phyloP scores from a whole-genome alignment of 1,140 invertebrate species.

The Cherax quadricarinatus region DNA sequence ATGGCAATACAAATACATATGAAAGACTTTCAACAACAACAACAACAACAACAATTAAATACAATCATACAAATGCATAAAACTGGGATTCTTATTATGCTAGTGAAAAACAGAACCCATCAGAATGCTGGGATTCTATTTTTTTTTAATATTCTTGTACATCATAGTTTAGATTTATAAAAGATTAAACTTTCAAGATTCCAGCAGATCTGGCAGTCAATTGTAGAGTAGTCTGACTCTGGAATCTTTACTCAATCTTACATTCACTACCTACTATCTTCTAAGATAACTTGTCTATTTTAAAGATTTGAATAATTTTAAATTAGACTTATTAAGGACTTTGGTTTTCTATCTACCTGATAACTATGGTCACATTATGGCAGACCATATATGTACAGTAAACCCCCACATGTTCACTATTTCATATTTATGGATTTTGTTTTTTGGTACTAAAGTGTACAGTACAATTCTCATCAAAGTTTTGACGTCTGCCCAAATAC shows the following conservation, averaged over 20 bases:
- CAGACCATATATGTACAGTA: too few species aligned
- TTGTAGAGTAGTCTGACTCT: neutral
- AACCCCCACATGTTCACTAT: too few species aligned
- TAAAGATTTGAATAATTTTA: neutral
- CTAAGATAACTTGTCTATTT: neutral
- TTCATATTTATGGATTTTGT: too few species aligned
- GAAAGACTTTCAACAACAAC: conserved; percentile 50
- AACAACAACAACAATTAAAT: conserved; percentile 50
- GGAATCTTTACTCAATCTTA: neutral
- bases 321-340: neutral
- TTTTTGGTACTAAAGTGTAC: too few species aligned
- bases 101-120: conserved; percentile 3
- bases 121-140: neutral
- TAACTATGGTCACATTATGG: neutral
- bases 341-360: neutral
- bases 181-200: conserved; percentile 9
- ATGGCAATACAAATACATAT: conserved; percentile 53
- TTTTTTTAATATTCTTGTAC: conserved; percentile 14
- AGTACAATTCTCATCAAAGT: too few species aligned
- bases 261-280: neutral
- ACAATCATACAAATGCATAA: conserved; percentile 55
- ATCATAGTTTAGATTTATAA: neutral
- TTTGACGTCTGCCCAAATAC: too few species aligned
- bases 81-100: conserved; percentile 38
- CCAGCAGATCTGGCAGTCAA: conserved; percentile 7